Percentiles rank a stretch among this genome's conserved stretches.
These are phyloP conservation scores for Herpetotheres cachinnans DNA, from an alignment of 2,113 vertebrate species.

Conservation along the genomic window DNA sequence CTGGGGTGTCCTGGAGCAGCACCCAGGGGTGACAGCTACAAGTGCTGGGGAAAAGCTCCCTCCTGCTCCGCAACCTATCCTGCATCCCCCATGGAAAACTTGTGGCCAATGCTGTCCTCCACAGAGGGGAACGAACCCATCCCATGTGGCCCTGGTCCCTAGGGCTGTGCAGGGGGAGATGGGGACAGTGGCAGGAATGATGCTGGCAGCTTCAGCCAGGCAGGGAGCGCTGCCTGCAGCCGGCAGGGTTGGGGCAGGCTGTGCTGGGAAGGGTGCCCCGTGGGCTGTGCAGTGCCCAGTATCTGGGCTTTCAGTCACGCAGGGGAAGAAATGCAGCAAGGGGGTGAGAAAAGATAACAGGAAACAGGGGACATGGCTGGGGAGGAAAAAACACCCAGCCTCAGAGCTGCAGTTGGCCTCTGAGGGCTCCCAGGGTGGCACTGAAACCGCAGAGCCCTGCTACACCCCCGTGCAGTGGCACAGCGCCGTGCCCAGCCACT, in stretches of 20 bases:
- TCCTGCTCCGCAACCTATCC: neutral
- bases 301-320: neutral
- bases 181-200: neutral
- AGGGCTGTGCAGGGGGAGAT: neutral
- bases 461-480: accelerated
- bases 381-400: neutral
- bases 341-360: neutral
- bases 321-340: neutral
- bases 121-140: neutral
- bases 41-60: neutral
- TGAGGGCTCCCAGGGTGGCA: neutral
- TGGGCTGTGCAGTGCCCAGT: accelerated
- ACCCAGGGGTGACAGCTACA: accelerated
- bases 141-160: accelerated
- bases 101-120: neutral
- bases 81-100: neutral
- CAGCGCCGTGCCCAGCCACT: accelerated
- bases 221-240: neutral
- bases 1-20: neutral
- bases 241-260: neutral
- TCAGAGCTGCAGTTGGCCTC: neutral
- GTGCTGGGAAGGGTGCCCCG: neutral
- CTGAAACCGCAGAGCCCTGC: neutral
- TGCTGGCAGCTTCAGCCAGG: neutral
- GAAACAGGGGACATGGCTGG: neutral